phyloP scores from a whole-genome alignment of 2,797 vertebrate genomes.

The Pogonophryne albipinna region DNA sequence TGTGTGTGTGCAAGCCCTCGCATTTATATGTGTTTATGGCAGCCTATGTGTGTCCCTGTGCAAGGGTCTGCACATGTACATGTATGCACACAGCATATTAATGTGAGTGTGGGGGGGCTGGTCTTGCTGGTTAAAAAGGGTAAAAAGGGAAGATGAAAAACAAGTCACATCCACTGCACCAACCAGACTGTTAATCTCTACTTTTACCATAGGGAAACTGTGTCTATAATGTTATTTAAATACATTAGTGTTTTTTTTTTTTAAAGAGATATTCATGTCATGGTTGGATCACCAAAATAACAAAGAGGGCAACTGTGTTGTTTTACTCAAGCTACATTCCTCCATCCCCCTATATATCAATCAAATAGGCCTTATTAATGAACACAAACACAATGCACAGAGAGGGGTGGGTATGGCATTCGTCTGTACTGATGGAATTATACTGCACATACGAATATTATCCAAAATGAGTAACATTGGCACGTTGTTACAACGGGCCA shows the following conservation, averaged over 20 bases:
- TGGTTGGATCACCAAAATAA: neutral
- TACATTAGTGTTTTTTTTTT: no score
- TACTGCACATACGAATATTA: no score
- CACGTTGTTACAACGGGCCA: no score
- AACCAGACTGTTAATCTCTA: neutral
- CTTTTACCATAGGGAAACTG: neutral
- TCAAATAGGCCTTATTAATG: neutral
- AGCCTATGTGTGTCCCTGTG: constrained; percentile 12
- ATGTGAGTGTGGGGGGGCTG: constrained; percentile 7
- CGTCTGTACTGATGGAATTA: neutral
- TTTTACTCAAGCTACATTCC: neutral
- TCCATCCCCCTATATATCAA: neutral
- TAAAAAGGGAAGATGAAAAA: neutral
- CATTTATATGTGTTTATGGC: constrained; percentile 37
- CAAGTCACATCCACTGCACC: neutral
- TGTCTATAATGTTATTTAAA: neutral
- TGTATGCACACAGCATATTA: constrained; percentile 23
- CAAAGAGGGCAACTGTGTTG: neutral
- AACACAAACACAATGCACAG: neutral
- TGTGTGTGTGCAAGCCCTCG: constrained; percentile 32
- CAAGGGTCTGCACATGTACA: constrained; percentile 23
- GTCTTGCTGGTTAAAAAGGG: neutral
- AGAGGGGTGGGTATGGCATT: neutral
- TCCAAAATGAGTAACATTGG: no score
- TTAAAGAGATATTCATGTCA: neutral